Evolutionary conservation across 2,888 invertebrate genomes (phyloP).

Genomic region (Cryptus armator): DNA sequence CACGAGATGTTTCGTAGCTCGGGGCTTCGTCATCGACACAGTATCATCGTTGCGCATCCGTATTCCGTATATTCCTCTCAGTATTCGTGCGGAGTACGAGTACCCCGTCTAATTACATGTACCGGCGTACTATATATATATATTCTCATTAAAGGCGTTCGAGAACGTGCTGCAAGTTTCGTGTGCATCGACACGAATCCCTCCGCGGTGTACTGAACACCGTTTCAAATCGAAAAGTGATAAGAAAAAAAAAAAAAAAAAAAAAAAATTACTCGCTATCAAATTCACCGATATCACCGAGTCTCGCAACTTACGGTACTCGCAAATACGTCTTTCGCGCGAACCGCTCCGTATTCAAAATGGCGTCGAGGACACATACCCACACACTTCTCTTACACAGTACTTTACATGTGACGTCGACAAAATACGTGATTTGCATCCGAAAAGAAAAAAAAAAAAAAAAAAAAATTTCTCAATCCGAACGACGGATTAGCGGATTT

Average conservation of each 20-base stretch:
- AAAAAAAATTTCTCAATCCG: not conserved
- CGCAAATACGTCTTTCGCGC: constrained; percentile 27
- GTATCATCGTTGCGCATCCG: not conserved
- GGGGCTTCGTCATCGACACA: constrained; percentile 15
- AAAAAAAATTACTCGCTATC: not conserved
- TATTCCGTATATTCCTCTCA: not conserved
- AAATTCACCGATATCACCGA: not conserved
- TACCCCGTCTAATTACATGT: constrained; percentile 30
- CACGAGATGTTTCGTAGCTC: constrained; percentile 51
- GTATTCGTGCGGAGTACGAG: not conserved
- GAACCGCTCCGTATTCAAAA: constrained; percentile 54
- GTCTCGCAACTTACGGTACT: not conserved
- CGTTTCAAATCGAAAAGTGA: not conserved
- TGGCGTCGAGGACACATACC: constrained; percentile 47
- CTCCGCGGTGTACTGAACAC: not conserved
- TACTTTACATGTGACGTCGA: not conserved
- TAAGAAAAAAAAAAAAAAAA: not conserved
- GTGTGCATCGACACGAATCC: not conserved
- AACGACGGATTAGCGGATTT: not conserved
- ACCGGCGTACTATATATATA: not conserved
- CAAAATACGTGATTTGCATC: constrained; percentile 22
- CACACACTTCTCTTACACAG: constrained; percentile 6
- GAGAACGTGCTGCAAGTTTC: not conserved
- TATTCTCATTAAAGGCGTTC: constrained; percentile 1
- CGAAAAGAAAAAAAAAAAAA: not conserved